Conservation (phyloP, 2,113 vertebrate species). For the Trinectes maculatus region DNA sequence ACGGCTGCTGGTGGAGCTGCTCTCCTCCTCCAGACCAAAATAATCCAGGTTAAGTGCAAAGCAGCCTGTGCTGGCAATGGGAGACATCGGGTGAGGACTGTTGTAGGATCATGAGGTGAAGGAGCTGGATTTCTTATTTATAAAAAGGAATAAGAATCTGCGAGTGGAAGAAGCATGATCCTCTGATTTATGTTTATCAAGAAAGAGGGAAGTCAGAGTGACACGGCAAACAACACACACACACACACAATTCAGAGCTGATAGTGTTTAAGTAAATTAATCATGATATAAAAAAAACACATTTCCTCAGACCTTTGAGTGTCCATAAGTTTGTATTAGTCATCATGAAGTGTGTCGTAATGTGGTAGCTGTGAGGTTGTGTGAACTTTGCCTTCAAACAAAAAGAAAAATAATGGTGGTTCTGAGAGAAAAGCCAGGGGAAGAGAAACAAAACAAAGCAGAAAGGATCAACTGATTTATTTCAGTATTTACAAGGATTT, state of each 20-base stretch:
- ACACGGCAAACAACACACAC: no score
- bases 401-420: background rate
- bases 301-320: no score
- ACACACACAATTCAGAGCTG: background rate
- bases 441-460: conserved; percentile 32
- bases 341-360: no score
- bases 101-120: background rate
- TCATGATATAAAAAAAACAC: no score
- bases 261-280: no score
- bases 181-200: background rate
- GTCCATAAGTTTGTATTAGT: no score
- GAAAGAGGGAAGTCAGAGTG: no score
- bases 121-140: background rate
- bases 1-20: conserved; percentile 86
- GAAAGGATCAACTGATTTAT: conserved; percentile 62
- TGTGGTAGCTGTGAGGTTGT: no score
- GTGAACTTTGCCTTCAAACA: no score
- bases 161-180: background rate
- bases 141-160: conserved; percentile 6
- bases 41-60: conserved; percentile 93
- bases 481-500: conserved; percentile 61
- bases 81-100: conserved; percentile 75
- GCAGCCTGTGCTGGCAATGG: conserved; percentile 87
- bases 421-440: background rate
- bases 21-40: conserved; percentile 94